Conservation (phyloP, 2,888 invertebrate species). For the Lochmaea crataegi region DNA sequence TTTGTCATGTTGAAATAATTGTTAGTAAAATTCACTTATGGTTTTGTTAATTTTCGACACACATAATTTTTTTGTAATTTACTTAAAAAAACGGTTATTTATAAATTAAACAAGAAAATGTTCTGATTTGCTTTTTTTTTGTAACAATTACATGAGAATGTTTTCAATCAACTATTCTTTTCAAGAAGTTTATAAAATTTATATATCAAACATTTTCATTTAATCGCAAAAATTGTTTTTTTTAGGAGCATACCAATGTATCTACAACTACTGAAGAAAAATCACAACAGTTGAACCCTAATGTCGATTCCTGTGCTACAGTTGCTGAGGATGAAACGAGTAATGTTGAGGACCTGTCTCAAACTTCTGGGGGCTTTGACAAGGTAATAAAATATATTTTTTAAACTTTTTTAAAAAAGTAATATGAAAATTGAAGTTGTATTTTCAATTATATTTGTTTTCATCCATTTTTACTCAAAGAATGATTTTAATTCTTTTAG, state of each 20-base stretch:
- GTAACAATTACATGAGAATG: not conserved
- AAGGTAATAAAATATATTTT: constrained; percentile 28
- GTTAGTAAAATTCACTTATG: constrained; percentile 29
- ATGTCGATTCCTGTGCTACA: too few species aligned
- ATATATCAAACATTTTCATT: constrained; percentile 31
- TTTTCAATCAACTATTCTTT: not conserved
- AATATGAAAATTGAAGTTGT: not conserved
- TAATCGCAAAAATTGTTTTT: constrained; percentile 30
- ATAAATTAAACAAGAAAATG: constrained; percentile 19
- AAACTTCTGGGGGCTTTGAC: constrained; percentile 38
- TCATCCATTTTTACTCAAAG: constrained; percentile 18
- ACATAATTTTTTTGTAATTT: constrained; percentile 20
- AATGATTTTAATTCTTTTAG: constrained; percentile 32
- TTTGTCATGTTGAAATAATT: constrained; percentile 15
- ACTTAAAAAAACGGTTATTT: constrained; percentile 13
- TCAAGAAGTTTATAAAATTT: constrained; percentile 17
- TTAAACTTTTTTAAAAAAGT: constrained; percentile 3
- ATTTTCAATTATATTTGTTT: constrained; percentile 26
- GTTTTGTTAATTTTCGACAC: constrained; percentile 22
- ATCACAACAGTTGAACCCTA: constrained; percentile 34
- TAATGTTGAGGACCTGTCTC: constrained; percentile 37
- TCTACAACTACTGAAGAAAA: constrained; percentile 39
- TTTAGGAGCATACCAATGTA: constrained; percentile 39
- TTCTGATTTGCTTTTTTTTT: constrained; percentile 21
- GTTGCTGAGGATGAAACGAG: constrained; percentile 40